A percentile compares a stretch with the other conserved stretches of the same genome.
These are phyloP conservation scores for Panagrolaimus sp. DNA, from an alignment of 1,140 invertebrate genomes.

Conservation along the genomic window DNA sequence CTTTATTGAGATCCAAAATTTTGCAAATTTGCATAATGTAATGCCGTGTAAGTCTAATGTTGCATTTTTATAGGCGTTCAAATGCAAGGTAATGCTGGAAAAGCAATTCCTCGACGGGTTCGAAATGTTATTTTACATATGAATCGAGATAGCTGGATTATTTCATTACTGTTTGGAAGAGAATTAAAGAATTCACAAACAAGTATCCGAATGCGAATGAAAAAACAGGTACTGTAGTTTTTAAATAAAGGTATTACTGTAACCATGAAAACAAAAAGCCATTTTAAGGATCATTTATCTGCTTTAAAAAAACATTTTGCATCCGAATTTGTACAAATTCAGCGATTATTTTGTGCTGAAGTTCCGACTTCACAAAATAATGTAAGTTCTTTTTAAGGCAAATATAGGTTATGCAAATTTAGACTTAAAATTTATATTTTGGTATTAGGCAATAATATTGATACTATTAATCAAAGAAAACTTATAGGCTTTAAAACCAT, in stretches of 20 bases:
- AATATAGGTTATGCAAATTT: background rate
- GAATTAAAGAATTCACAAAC: constrained; percentile 51
- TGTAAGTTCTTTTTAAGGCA: too few relatives aligned
- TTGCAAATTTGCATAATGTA: too few relatives aligned
- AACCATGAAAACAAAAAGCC: background rate
- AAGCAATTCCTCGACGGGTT: constrained; percentile 37
- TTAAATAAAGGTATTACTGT: background rate
- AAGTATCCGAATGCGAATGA: constrained; percentile 48
- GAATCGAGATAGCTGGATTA: constrained; percentile 35
- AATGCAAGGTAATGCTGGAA: constrained; percentile 53
- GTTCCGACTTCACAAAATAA: background rate
- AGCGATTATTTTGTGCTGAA: constrained; percentile 35
- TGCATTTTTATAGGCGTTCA: constrained; percentile 29
- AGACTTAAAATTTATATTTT: too few relatives aligned
- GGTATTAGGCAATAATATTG: too few relatives aligned
- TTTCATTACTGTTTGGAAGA: constrained; percentile 45
- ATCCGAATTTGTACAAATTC: constrained; percentile 40
- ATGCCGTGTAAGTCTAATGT: too few relatives aligned
- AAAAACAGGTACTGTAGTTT: constrained; percentile 47
- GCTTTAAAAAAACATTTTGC: constrained; percentile 44
- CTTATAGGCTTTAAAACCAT: background rate
- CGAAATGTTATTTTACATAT: constrained; percentile 46
- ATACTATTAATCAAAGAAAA: background rate
- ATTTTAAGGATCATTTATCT: constrained; percentile 44
- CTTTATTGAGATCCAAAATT: too few relatives aligned